Evolutionary conservation across 2,113 vertebrate species (phyloP).

Genomic region (Psophia crepitans): DNA sequence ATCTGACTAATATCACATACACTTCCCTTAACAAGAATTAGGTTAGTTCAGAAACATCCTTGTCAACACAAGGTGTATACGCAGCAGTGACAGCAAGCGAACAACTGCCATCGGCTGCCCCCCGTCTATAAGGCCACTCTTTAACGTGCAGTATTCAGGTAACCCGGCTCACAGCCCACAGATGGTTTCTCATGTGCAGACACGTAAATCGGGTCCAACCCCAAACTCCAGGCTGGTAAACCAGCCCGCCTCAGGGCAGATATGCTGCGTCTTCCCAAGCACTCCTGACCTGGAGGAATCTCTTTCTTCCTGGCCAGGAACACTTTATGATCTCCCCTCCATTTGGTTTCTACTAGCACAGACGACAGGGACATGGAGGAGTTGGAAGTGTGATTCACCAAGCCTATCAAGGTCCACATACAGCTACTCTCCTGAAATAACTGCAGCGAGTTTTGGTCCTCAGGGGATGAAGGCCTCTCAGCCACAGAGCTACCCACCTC

Average conservation of each 20-base stretch:
- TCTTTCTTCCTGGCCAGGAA: neutral
- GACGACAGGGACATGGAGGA: neutral
- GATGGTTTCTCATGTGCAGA: neutral
- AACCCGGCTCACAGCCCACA: neutral
- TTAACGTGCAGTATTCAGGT: too few relatives aligned
- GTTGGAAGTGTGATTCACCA: neutral
- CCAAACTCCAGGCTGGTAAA: neutral
- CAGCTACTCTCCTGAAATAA: neutral
- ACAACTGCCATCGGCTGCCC: neutral
- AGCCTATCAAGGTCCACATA: neutral
- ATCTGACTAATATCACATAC: accelerated
- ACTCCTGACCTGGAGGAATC: too few relatives aligned
- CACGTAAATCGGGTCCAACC: too few relatives aligned
- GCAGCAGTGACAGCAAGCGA: neutral
- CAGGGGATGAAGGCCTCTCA: neutral
- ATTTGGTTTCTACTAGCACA: neutral
- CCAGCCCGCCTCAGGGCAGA: neutral
- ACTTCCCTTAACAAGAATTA: neutral
- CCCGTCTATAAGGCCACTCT: accelerated
- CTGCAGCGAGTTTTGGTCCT: neutral
- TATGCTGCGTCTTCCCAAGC: neutral
- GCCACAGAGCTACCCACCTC: neutral
- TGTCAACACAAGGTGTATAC: accelerated
- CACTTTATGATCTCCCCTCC: neutral
- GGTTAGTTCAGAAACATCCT: too few relatives aligned